Evolutionary conservation across 2,113 vertebrate genomes (phyloP).

Genomic region (Burhinus oedicnemus): DNA sequence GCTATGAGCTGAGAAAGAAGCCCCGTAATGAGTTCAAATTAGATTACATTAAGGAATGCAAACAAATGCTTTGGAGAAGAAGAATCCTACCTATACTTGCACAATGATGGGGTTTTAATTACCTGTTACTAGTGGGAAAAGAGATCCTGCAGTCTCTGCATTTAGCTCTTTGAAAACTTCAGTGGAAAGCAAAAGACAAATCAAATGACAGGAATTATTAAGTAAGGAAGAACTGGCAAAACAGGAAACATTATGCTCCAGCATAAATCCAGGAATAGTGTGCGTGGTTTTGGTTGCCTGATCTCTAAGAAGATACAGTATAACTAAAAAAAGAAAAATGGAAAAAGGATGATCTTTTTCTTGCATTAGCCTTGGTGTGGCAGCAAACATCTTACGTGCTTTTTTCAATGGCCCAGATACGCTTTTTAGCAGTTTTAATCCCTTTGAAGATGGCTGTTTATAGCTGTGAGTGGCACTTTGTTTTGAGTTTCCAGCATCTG

Average conservation of each 20-base stretch:
- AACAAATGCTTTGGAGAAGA: background rate
- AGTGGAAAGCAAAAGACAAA: background rate
- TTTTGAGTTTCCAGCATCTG: background rate
- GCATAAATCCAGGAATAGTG: background rate
- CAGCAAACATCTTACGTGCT: background rate
- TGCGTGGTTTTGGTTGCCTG: background rate
- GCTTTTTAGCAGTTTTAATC: background rate
- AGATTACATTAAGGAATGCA: background rate
- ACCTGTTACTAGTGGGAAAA: background rate
- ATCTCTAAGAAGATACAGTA: background rate
- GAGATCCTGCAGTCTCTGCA: background rate
- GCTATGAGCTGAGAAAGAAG: background rate
- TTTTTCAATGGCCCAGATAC: background rate
- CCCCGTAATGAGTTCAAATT: background rate
- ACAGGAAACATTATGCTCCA: background rate
- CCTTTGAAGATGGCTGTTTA: background rate
- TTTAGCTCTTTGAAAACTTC: constrained; percentile 9
- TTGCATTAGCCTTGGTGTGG: background rate
- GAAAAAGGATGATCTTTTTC: background rate
- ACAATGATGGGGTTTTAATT: background rate
- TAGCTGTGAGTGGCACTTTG: background rate
- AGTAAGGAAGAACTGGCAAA: background rate
- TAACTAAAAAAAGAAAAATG: background rate
- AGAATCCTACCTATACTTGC: background rate
- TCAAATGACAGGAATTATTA: background rate